Base-by-base conservation (phyloP, 2,797 vertebrate species). In the Lagodon rhomboides region DNA sequence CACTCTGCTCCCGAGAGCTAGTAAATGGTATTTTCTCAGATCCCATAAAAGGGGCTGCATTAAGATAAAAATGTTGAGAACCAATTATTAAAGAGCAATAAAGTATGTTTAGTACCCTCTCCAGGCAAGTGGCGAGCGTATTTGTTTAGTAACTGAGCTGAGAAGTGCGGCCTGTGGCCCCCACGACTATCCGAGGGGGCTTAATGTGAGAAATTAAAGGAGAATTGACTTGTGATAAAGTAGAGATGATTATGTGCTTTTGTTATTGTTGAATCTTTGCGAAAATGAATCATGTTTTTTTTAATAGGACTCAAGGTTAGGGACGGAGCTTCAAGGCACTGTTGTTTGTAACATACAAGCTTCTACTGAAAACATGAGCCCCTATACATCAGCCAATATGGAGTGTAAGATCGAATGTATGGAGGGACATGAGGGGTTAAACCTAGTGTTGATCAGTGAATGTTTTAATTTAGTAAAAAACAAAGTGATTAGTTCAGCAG, bases 21-120 rank as follows among this genome's bases (percentile, higher is more conserved):
- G 70, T 93, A 93, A 95, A 95, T 84, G 79, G 20, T 69, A 81
- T 85, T 84, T 85, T 89, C 89, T 66, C 81, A 68, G 77, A 91
- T 88, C 84, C 82, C 74, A 92, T 95, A 95, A 95, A 95, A 86
- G 78, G 12, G 56, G 71, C 82, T 82, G 85, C 88, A 92, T 94
- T 95, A 91, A 87, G 86, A 95, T 91, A 91, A 90, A 89, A 94
- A 93, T 91, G 85, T 79, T 89, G 77, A 92, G 85, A 91, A 86
- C 88, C 86, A 94, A 94, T 93, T 94, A 94, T 95, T 93, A 93
- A 91, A 93, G 76, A 83, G 84, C 89, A 89, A 93, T 94, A 94
- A 95, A 94, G 77, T 79, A 59, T 68, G 67, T 94, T 94, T 93
- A 96, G 85, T 89, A 76, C 62, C 86, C 87, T 94, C 93, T 94